Evolutionary conservation across 2,797 vertebrate species (phyloP).

Genomic region (Carapus acus): DNA sequence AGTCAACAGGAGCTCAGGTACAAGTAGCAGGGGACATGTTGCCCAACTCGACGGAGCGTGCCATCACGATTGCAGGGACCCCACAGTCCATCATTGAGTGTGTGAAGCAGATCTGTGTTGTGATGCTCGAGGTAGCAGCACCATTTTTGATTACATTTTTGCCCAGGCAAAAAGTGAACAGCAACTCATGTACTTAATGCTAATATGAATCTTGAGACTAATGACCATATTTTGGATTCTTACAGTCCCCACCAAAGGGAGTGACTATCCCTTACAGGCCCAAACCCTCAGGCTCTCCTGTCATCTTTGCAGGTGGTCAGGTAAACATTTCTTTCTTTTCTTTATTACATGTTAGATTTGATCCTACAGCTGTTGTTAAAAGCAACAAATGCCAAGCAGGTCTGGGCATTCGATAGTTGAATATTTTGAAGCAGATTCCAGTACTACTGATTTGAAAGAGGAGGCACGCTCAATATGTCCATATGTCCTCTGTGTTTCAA

Average conservation of each 20-base stretch:
- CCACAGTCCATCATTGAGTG: constrained; percentile 95
- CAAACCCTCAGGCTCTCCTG: constrained; percentile 93
- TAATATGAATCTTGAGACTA: too few species aligned
- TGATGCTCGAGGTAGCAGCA: constrained; percentile 86
- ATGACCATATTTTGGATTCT: constrained; percentile 8
- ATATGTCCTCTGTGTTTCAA: too few species aligned
- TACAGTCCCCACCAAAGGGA: constrained; percentile 89
- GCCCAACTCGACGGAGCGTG: constrained; percentile 92
- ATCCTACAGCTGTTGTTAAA: neutral
- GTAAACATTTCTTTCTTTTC: constrained; percentile 61
- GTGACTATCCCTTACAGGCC: constrained; percentile 95
- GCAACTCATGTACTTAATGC: neutral
- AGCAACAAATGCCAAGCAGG: too few species aligned
- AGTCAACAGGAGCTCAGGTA: constrained; percentile 94
- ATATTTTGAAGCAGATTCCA: too few species aligned
- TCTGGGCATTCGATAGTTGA: too few species aligned
- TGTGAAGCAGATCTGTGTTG: constrained; percentile 95
- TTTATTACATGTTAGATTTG: neutral
- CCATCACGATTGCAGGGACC: constrained; percentile 92
- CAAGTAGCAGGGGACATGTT: constrained; percentile 96
- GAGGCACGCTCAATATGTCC: too few species aligned
- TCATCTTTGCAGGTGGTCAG: constrained; percentile 97
- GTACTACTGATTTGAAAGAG: too few species aligned
- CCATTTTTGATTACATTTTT: too few species aligned
- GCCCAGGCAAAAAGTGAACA: neutral